Percentiles rank a stretch among this genome's conserved stretches.
Conservation (phyloP, 2,113 vertebrate species). For the Axis porcinus region DNA sequence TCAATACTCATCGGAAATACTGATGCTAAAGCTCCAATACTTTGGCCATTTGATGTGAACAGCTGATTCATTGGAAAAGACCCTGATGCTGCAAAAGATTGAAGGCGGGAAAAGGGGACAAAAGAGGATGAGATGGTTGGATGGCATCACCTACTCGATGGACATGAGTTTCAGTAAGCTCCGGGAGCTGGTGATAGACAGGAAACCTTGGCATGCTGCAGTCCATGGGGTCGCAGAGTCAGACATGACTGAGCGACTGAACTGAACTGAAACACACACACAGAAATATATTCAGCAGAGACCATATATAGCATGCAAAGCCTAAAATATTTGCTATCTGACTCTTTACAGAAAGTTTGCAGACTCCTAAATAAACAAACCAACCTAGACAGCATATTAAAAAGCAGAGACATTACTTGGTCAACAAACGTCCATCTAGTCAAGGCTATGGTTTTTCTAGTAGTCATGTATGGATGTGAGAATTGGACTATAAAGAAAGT, state of each 20-base stretch:
- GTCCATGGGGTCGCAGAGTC: not conserved
- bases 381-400: not conserved
- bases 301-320: not conserved
- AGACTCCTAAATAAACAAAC: not conserved
- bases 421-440: too few species aligned
- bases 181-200: not conserved
- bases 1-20: not conserved
- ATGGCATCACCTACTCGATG: not conserved
- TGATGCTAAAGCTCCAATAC: not conserved
- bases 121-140: not conserved
- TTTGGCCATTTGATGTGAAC: not conserved
- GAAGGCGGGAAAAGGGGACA: not conserved
- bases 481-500: too few species aligned
- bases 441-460: too few species aligned
- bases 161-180: not conserved
- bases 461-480: too few species aligned
- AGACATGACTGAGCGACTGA: not conserved
- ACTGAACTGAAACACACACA: not conserved
- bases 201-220: not conserved
- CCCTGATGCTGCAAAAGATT: not conserved
- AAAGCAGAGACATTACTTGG: too few species aligned
- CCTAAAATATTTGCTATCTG: conserved; percentile 11
- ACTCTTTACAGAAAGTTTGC: not conserved
- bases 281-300: not conserved
- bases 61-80: not conserved